Evolutionary conservation across 2,888 invertebrate genomes (phyloP).

Genomic region (Agrypnus murinus): DNA sequence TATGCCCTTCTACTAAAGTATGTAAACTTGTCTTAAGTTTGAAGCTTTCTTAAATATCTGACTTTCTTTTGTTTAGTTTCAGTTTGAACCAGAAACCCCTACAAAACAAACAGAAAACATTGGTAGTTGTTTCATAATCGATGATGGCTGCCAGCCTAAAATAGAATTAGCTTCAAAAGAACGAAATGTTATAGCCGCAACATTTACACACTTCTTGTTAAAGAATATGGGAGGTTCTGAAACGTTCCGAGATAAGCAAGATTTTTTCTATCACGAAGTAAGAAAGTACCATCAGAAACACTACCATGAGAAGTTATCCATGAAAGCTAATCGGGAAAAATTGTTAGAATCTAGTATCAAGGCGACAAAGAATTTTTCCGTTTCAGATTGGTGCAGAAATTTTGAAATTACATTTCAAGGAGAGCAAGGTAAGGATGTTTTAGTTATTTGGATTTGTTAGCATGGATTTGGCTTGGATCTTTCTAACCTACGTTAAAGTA

Average conservation of each 20-base stretch:
- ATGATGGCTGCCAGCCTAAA: conserved; percentile 93
- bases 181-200: conserved; percentile 93
- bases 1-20: conserved; percentile 96
- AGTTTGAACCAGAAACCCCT: conserved; percentile 74
- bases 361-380: conserved; percentile 87
- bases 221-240: conserved; percentile 97
- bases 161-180: conserved; percentile 88
- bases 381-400: conserved; percentile 96
- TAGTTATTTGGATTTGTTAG: background rate
- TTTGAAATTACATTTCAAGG: conserved; percentile 95
- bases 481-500: too few species aligned
- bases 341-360: conserved; percentile 89
- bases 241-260: conserved; percentile 87
- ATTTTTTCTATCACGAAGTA: conserved; percentile 82
- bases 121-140: conserved; percentile 84
- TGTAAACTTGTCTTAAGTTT: conserved; percentile 46
- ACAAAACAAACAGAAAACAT: conserved; percentile 74
- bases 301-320: conserved; percentile 87
- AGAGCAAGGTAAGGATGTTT: conserved; percentile 84
- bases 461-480: too few species aligned
- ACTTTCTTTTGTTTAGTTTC: conserved; percentile 79
- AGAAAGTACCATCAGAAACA: conserved; percentile 91
- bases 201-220: conserved; percentile 91
- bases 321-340: conserved; percentile 88
- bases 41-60: too few species aligned